Evolutionary conservation across 2,888 invertebrate species (phyloP).

Genomic region (Drosophila fungiperda): DNA sequence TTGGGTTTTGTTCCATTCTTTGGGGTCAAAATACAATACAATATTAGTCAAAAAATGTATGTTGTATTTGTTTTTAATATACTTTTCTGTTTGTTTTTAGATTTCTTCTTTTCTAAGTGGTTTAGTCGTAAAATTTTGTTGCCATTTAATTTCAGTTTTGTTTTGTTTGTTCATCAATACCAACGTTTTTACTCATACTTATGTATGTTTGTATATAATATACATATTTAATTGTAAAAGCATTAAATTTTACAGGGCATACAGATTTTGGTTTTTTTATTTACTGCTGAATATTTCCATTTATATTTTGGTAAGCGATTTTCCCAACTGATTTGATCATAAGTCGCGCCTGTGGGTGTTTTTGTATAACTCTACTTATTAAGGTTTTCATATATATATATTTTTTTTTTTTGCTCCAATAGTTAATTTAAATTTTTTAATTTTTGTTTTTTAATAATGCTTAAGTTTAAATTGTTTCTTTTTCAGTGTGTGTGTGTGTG

Average conservation of each 20-base stretch:
- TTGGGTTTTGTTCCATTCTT: constrained; percentile 58
- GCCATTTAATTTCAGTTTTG: constrained; percentile 37
- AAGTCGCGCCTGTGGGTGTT: constrained; percentile 35
- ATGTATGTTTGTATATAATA: constrained; percentile 65
- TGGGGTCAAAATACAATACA: constrained; percentile 79
- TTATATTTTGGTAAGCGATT: constrained; percentile 40
- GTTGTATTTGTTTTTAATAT: constrained; percentile 26
- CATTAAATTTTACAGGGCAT: constrained; percentile 69
- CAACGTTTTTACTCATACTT: constrained; percentile 38
- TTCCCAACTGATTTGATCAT: constrained; percentile 39
- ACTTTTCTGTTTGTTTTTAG: constrained; percentile 13
- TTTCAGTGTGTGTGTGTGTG: constrained; percentile 44
- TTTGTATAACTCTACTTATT: constrained; percentile 65
- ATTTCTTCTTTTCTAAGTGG: constrained; percentile 53
- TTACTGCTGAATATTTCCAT: constrained; percentile 22
- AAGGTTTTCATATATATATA: constrained; percentile 34
- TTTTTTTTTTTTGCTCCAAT: constrained; percentile 61
- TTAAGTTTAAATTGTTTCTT: constrained; percentile 56
- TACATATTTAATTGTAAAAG: constrained; percentile 67
- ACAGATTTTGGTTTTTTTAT: constrained; percentile 15
- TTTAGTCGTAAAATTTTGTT: constrained; percentile 68
- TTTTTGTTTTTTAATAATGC: constrained; percentile 54
- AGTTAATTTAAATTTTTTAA: constrained; percentile 52
- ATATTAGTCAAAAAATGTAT: constrained; percentile 70
- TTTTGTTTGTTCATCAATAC: constrained; percentile 34